Evolutionary conservation across 2,888 invertebrate genomes (phyloP).

Genomic region (Cheilosia urbana): DNA sequence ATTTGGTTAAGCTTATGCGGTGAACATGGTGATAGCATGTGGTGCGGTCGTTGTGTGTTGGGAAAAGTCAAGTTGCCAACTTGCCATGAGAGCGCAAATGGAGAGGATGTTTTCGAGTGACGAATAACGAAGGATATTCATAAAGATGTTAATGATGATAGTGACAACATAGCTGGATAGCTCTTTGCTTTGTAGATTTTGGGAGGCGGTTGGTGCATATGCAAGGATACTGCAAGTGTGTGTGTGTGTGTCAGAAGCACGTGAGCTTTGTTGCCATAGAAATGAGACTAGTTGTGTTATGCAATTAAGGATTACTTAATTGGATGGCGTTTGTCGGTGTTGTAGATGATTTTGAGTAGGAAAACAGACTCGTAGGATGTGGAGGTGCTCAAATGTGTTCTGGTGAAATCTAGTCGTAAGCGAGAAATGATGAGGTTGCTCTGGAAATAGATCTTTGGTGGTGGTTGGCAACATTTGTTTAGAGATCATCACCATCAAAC

Average conservation of each 20-base stretch:
- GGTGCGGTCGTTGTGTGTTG: neutral
- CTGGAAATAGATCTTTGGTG: neutral
- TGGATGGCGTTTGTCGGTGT: slow-evolving; percentile 58
- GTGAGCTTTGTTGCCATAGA: slow-evolving; percentile 45
- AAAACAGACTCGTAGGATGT: neutral
- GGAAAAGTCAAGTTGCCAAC: slow-evolving; percentile 29
- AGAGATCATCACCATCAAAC: too few relatives aligned
- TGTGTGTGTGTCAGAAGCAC: neutral
- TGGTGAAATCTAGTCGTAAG: neutral
- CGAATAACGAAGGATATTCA: slow-evolving; percentile 70
- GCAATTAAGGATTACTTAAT: slow-evolving; percentile 63
- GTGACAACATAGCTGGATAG: slow-evolving; percentile 43
- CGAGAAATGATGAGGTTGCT: neutral
- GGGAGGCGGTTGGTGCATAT: neutral
- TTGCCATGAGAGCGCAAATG: neutral
- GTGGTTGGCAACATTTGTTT: too few relatives aligned
- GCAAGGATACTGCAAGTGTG: neutral
- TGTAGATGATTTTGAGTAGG: slow-evolving; percentile 23
- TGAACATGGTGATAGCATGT: neutral
- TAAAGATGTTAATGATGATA: slow-evolving; percentile 70
- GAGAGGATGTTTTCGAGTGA: slow-evolving; percentile 51
- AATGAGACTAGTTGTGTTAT: slow-evolving; percentile 44
- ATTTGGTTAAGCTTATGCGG: slow-evolving; percentile 17
- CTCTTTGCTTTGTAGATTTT: slow-evolving; percentile 47
- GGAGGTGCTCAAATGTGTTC: neutral